Evolutionary conservation across 2,797 vertebrate species (phyloP), one percentile per base, ranked within the genome.

Genomic region (Semotilus atromaculatus): DNA sequence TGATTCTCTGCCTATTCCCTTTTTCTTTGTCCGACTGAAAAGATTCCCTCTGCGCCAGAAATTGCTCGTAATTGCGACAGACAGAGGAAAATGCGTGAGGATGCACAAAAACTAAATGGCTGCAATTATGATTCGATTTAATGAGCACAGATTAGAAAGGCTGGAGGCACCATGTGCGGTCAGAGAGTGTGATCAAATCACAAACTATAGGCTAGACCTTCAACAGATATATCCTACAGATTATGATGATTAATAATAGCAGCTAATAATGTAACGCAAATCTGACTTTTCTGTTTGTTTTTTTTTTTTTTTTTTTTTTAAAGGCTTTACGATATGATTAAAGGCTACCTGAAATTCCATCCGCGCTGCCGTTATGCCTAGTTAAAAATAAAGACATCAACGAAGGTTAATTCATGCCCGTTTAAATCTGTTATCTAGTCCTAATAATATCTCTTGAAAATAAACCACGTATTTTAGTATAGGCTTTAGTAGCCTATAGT

Each of bases 61-160:
- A 97, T 96, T 97, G 96, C 96, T 96, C 95, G 96, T 97, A 97
- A 97, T 97, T 97, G 96, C 96, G 95, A 94, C 94, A 96, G 95
- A 96, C 95, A 96, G 96, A 95, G 95, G 95, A 95, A 96, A 97
- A 96, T 96, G 95, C 96, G 96, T 94, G 96, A 96, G 96, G 96
- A 96, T 96, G 96, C 96, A 97, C 96, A 97, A 97, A 96, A 96
- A 95, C 95, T 94, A 97, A 96, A 96, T 97, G 96, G 96, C 96
- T 96, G 96, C 96, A 96, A 97, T 97, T 97, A 97, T 96, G 95
- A 95, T 96, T 96, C 96, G 95, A 85, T 96, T 96, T 96, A 96
- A 96, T 96, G 96, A 70, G 79, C 23, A 43, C 48, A 7, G 67
- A 67, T 58, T 58, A 78, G 48, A 81, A 80, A 87, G 80, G 58